Conservation (phyloP, 2,888 invertebrate species). For the Nomada lathburiana region DNA sequence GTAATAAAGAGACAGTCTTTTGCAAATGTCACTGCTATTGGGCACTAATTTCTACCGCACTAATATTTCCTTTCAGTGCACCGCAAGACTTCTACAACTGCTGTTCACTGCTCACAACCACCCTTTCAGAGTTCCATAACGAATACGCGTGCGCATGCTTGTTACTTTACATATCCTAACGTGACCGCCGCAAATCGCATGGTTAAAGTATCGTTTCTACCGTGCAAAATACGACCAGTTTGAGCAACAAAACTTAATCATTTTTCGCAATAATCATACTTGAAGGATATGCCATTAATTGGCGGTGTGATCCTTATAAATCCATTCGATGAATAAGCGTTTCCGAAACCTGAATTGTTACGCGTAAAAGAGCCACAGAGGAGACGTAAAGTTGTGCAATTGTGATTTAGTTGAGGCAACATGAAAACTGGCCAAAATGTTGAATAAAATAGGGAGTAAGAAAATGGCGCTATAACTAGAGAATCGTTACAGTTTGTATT, state of each 20-base stretch:
- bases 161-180: not conserved
- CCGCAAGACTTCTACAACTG: slow-evolving; percentile 45
- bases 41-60: slow-evolving; percentile 12
- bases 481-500: slow-evolving; percentile 8
- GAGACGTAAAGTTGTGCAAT: not conserved
- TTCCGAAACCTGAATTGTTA: not conserved
- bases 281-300: not conserved
- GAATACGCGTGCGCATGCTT: slow-evolving; percentile 48
- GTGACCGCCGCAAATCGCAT: not conserved
- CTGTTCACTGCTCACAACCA: slow-evolving; percentile 36
- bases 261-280: not conserved
- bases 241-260: not conserved
- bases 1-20: not conserved
- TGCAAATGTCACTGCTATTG: not conserved
- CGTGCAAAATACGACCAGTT: not conserved
- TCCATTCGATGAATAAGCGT: not conserved
- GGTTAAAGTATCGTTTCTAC: slow-evolving; percentile 16
- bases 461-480: slow-evolving; percentile 32
- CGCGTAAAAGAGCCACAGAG: not conserved
- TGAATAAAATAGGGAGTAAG: slow-evolving; percentile 34
- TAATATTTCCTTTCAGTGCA: slow-evolving; percentile 42
- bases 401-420: not conserved
- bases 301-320: not conserved
- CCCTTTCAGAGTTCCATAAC: slow-evolving; percentile 49
- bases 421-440: slow-evolving; percentile 25